Evolutionary conservation across 2,888 invertebrate genomes (phyloP).

Genomic region (Chymomyza amoena): DNA sequence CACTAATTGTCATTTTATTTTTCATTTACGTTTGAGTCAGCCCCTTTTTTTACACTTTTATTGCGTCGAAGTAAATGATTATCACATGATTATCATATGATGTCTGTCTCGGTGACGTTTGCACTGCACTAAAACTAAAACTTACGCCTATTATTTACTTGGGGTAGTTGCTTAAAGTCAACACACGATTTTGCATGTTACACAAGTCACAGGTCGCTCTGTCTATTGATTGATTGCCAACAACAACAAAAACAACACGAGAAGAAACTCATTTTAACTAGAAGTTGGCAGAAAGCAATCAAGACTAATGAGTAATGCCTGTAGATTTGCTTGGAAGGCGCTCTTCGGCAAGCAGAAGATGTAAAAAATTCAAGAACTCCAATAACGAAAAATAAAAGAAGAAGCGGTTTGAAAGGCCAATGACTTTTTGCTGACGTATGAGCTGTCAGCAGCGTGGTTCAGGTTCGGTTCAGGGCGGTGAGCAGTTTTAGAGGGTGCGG

Average conservation of each 20-base stretch:
- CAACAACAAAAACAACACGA: not conserved
- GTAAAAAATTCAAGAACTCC: not conserved
- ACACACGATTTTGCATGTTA: constrained; percentile 42
- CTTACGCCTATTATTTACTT: not conserved
- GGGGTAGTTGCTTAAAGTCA: not conserved
- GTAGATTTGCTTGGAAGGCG: constrained; percentile 20
- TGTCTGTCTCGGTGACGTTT: constrained; percentile 16
- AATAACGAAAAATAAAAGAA: not conserved
- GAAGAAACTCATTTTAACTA: constrained; percentile 22
- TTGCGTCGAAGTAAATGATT: constrained; percentile 35
- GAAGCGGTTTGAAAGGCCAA: constrained; percentile 49
- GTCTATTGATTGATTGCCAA: constrained; percentile 32
- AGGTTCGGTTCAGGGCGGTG: not conserved
- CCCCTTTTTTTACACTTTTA: not conserved
- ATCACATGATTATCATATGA: constrained; percentile 69
- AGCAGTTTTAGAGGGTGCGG: not conserved
- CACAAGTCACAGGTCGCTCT: constrained; percentile 19
- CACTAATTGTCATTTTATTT: not conserved
- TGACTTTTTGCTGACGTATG: constrained; percentile 40
- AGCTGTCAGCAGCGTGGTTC: not conserved
- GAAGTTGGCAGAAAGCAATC: constrained; percentile 39
- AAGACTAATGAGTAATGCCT: constrained; percentile 48
- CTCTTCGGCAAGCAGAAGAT: not conserved
- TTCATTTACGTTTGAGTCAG: not conserved
- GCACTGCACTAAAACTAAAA: not conserved